Percentiles rank a stretch among this genome's conserved stretches.
These are phyloP conservation scores for Sylvilagus bachmani DNA, from an alignment of 2,113 vertebrate genomes.

Conservation along the genomic window DNA sequence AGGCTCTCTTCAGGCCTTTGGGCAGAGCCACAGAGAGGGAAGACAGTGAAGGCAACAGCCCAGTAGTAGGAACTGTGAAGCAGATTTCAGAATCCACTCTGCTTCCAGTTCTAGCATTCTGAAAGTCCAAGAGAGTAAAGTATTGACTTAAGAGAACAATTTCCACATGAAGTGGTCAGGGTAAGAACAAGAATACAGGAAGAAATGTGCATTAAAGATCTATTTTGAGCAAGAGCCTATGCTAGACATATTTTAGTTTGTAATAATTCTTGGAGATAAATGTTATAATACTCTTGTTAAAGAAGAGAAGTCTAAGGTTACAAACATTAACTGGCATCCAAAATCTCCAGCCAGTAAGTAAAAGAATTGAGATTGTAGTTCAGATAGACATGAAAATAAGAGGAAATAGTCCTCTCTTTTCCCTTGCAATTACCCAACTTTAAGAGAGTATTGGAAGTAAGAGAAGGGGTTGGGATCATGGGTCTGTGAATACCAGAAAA, in stretches of 20 bases:
- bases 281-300: constrained; percentile 3
- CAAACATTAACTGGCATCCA: background rate
- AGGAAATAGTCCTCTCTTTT: background rate
- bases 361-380: background rate
- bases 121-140: background rate
- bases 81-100: background rate
- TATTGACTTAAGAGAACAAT: background rate
- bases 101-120: background rate
- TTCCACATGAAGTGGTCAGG: background rate
- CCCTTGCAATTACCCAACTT: background rate
- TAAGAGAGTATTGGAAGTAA: background rate
- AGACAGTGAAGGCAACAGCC: background rate
- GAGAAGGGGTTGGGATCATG: background rate
- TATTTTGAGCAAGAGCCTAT: background rate
- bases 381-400: background rate
- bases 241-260: background rate
- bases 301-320: background rate
- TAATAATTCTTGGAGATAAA: constrained; percentile 17
- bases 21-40: background rate
- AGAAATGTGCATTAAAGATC: background rate
- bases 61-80: background rate
- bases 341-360: background rate
- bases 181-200: background rate
- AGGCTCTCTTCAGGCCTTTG: background rate
- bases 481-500: background rate